Conservation (phyloP, 2,113 vertebrate genomes). For the Anas platyrhynchos region DNA sequence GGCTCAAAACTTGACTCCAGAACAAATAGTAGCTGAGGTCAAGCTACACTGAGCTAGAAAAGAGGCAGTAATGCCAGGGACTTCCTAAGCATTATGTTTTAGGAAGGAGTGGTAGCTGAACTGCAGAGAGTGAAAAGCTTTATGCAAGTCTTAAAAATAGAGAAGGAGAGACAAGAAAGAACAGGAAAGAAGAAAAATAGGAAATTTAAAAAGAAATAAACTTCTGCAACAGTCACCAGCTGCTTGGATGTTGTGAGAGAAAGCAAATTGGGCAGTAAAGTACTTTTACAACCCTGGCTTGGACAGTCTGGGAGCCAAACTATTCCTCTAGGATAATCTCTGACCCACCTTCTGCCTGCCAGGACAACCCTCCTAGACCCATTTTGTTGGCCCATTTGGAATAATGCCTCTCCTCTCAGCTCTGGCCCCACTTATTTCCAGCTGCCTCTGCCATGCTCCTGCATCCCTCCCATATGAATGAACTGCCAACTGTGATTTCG, state of each 20-base stretch:
- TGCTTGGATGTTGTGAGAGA: not conserved
- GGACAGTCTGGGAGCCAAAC: not conserved
- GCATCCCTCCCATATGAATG: not conserved
- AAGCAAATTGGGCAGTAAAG: not conserved
- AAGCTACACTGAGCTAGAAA: not conserved
- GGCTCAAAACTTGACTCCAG: not conserved
- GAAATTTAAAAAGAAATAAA: not conserved
- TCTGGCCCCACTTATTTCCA: not conserved
- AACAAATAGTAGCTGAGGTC: not conserved
- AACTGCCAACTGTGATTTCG: not conserved
- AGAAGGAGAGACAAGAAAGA: not conserved
- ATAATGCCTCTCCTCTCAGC: fast-evolving
- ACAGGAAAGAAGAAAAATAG: not conserved
- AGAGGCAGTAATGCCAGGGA: not conserved
- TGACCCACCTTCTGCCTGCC: not conserved
- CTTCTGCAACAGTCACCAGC: not conserved
- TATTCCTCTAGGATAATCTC: not conserved
- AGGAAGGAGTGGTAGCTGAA: not conserved
- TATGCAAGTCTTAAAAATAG: not conserved
- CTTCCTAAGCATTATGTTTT: not conserved
- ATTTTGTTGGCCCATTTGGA: not conserved
- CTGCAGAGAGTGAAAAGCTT: not conserved
- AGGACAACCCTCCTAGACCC: not conserved
- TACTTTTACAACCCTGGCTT: not conserved
- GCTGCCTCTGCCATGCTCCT: not conserved